A percentile compares a stretch with the other conserved stretches of the same genome.
Conservation (phyloP, 2,888 invertebrate species). For the Oscheius sp. region DNA sequence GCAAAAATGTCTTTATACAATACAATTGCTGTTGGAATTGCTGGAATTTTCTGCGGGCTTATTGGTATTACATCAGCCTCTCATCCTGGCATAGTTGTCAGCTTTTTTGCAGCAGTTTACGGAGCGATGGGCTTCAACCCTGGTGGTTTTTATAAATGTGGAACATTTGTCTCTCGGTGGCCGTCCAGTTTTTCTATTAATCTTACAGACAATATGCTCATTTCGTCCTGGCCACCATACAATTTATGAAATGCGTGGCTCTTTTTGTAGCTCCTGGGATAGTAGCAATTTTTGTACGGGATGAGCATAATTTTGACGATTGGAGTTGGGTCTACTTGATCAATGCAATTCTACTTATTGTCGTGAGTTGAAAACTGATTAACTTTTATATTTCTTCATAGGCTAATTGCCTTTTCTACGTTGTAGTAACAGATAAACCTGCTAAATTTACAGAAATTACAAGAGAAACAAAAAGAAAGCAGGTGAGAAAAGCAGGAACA, state of each 20-base stretch:
- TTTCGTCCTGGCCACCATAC: conserved; percentile 19
- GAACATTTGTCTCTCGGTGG: conserved; percentile 49
- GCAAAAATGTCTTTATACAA: conserved; percentile 59
- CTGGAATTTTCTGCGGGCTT: conserved; percentile 46
- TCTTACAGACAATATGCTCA: conserved; percentile 11
- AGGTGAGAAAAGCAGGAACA: neutral
- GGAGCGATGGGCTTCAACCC: conserved; percentile 62
- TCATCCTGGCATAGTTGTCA: conserved; percentile 1
- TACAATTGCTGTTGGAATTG: conserved; percentile 55
- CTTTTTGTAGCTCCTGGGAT: conserved; percentile 60
- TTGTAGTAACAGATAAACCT: conserved; percentile 56
- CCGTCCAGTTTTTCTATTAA: neutral
- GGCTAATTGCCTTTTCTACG: conserved; percentile 55
- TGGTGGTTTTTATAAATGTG: conserved; percentile 67
- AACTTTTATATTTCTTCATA: conserved; percentile 1
- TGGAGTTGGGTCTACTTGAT: conserved; percentile 48
- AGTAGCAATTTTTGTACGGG: conserved; percentile 40
- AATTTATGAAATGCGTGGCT: conserved; percentile 61
- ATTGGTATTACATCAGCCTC: conserved; percentile 32
- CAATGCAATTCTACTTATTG: conserved; percentile 46
- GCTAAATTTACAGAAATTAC: conserved; percentile 56
- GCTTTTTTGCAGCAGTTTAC: conserved; percentile 42
- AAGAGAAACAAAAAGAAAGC: conserved; percentile 31
- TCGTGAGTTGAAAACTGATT: conserved; percentile 31
- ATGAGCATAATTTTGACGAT: conserved; percentile 25